phyloP scores from a whole-genome alignment of 2,113 vertebrate genomes.

The Syngnathus scovelli region DNA sequence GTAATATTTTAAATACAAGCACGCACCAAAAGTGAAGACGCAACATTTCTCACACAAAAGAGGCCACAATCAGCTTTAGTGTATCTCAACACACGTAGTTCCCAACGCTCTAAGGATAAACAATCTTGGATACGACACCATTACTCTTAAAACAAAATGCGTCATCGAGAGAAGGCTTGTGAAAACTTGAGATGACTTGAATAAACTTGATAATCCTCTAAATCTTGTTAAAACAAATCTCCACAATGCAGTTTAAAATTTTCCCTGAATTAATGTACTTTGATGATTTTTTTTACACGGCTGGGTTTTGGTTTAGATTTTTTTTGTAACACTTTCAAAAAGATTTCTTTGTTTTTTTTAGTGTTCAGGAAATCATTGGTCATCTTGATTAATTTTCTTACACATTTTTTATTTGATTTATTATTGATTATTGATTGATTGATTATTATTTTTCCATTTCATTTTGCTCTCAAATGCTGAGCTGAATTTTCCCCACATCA shows the following conservation, averaged over 20 bases:
- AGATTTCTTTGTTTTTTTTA: too few relatives aligned
- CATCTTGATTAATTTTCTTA: too few relatives aligned
- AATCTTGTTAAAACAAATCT: background rate
- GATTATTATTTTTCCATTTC: too few relatives aligned
- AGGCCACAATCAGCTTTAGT: background rate
- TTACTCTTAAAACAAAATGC: background rate
- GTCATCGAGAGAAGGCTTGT: background rate
- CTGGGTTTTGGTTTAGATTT: too few relatives aligned
- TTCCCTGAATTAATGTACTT: background rate
- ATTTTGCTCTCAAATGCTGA: too few relatives aligned
- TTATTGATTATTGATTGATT: too few relatives aligned
- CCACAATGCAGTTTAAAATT: background rate
- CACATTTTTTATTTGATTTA: too few relatives aligned
- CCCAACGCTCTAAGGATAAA: background rate
- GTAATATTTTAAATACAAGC: background rate
- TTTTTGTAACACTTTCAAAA: too few relatives aligned
- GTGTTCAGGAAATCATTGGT: too few relatives aligned
- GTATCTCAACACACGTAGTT: background rate
- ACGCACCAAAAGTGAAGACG: background rate
- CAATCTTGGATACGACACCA: background rate
- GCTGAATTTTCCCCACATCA: too few relatives aligned
- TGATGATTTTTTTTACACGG: background rate
- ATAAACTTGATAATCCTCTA: background rate
- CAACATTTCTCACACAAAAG: background rate
- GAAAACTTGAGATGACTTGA: background rate